Evolutionary conservation across 2,888 invertebrate species (phyloP).

Genomic region (Trisateles emortualis): DNA sequence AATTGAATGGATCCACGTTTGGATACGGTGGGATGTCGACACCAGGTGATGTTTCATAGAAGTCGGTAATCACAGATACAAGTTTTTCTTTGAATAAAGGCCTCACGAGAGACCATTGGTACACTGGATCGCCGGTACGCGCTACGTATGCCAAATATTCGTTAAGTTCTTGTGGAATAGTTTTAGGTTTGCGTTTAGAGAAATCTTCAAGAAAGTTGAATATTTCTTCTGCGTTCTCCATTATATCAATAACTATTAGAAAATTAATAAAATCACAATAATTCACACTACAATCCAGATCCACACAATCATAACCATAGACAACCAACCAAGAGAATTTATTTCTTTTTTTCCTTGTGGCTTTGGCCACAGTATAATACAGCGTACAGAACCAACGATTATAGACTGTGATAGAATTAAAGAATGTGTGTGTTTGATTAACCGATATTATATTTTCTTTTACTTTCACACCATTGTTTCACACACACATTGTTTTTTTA

Average conservation of each 20-base stretch:
- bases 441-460: no score
- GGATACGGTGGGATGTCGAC: conserved; percentile 95
- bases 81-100: conserved; percentile 96
- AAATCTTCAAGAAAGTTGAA: conserved; percentile 94
- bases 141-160: conserved; percentile 96
- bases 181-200: conserved; percentile 91
- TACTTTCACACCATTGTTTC: no score
- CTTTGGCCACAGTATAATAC: no score
- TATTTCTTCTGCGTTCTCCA: conserved; percentile 96
- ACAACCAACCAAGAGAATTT: conserved; percentile 5
- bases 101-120: conserved; percentile 96
- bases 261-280: background rate
- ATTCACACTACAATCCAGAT: conserved; percentile 12
- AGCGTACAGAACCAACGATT: no score
- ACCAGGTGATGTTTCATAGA: conserved; percentile 92
- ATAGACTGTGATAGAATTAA: no score
- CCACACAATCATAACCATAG: conserved; percentile 22
- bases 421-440: no score
- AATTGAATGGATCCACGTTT: conserved; percentile 96
- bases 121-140: conserved; percentile 97
- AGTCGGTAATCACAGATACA: conserved; percentile 94
- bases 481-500: no score
- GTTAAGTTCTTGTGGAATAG: conserved; percentile 95
- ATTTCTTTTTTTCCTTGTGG: background rate
- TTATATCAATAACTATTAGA: conserved; percentile 54